phyloP scores from a whole-genome alignment of 2,888 invertebrate genomes.

The Lordiphosa fenestrarum region DNA sequence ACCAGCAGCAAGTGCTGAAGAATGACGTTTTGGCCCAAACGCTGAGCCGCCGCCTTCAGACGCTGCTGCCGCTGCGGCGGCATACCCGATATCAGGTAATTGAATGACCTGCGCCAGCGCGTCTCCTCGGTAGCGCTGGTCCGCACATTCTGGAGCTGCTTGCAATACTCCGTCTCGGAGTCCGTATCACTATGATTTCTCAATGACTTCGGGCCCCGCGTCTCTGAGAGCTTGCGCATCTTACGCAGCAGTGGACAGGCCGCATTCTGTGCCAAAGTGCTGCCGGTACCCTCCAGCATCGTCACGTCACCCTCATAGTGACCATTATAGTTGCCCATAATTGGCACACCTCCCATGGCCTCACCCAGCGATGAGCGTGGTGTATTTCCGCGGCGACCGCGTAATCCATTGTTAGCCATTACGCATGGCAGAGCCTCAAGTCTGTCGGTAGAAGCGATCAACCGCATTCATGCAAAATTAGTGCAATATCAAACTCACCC shows the following conservation, averaged over 20 bases:
- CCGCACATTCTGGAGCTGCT: constrained; percentile 15
- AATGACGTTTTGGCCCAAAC: constrained; percentile 10
- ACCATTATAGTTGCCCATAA: constrained; percentile 34
- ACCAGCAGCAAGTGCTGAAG: constrained; percentile 37
- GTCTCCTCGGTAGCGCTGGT: not conserved
- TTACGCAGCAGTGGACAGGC: not conserved
- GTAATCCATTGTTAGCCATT: not conserved
- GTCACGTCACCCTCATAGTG: constrained; percentile 66
- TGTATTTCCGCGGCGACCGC: not conserved
- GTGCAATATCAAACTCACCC: not conserved
- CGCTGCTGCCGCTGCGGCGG: constrained; percentile 30
- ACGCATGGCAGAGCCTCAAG: not conserved
- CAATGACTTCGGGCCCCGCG: not conserved
- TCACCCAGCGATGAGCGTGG: not conserved
- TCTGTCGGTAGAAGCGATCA: not conserved
- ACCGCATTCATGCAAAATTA: not conserved
- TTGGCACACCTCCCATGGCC: not conserved
- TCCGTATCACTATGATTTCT: constrained; percentile 50
- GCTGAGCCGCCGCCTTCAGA: constrained; percentile 8
- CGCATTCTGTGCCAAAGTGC: not conserved
- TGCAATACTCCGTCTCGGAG: constrained; percentile 57
- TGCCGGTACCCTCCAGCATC: constrained; percentile 21
- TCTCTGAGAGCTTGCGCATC: not conserved
- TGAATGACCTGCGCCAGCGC: constrained; percentile 10
- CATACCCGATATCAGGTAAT: constrained; percentile 15